Evolutionary conservation across 2,797 vertebrate genomes (phyloP).

Genomic region (Limnodromus scolopaceus): DNA sequence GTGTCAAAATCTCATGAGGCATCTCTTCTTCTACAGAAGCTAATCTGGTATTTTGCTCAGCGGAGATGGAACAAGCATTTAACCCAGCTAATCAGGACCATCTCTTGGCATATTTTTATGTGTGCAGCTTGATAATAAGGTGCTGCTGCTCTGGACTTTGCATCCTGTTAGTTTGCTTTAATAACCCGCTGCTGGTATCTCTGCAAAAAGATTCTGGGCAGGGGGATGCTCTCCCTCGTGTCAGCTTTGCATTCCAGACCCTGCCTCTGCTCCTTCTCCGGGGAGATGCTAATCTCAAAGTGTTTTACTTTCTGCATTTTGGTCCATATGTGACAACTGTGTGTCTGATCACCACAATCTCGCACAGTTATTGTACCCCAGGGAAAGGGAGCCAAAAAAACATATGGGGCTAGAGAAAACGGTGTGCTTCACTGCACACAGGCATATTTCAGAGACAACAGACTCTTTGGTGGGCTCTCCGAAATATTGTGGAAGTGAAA

Average conservation of each 20-base stretch:
- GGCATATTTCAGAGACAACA: slow-evolving; percentile 17
- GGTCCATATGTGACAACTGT: slow-evolving; percentile 35
- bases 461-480: background rate
- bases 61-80: background rate
- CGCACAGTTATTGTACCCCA: slow-evolving; percentile 54
- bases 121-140: background rate
- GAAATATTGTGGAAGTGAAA: background rate
- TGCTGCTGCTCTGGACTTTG: background rate
- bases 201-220: background rate
- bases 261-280: background rate
- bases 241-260: background rate
- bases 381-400: slow-evolving; percentile 70
- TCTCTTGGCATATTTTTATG: slow-evolving; percentile 10
- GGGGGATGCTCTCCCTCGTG: background rate
- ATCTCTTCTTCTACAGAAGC: background rate
- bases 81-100: slow-evolving; percentile 16
- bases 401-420: slow-evolving; percentile 63
- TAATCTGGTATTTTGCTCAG: slow-evolving; percentile 2
- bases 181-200: background rate
- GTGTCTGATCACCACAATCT: slow-evolving; percentile 58
- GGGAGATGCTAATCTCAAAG: background rate
- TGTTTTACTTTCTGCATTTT: slow-evolving; percentile 14
- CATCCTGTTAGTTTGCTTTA: background rate
- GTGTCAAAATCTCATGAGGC: slow-evolving; percentile 36
- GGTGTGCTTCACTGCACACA: slow-evolving; percentile 46